phyloP scores from a whole-genome alignment of 1,140 invertebrate genomes.

The Meloidogyne exigua region DNA sequence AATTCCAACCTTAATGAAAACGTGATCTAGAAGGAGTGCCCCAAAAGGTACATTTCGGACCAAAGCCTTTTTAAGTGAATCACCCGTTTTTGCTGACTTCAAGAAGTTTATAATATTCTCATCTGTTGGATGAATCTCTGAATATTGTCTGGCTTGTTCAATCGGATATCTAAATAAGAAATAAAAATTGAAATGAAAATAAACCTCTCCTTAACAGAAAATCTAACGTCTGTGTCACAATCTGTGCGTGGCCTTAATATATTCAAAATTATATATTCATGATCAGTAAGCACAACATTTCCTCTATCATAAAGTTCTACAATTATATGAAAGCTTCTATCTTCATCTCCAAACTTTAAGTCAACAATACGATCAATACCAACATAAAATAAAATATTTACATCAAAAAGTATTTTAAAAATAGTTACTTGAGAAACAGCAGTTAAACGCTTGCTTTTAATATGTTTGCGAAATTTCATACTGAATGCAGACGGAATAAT shows the following conservation, averaged over 20 bases:
- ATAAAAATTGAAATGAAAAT: background rate
- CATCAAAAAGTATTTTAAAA: too few species aligned
- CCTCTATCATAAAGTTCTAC: slow-evolving; percentile 94
- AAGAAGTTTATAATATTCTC: slow-evolving; percentile 50
- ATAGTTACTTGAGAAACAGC: slow-evolving; percentile 64
- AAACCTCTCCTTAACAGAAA: slow-evolving; percentile 83
- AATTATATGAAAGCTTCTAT: slow-evolving; percentile 91
- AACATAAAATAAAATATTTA: slow-evolving; percentile 62
- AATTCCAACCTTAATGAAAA: slow-evolving; percentile 75
- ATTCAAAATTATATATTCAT: slow-evolving; percentile 85
- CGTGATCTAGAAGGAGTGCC: slow-evolving; percentile 83
- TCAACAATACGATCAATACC: slow-evolving; percentile 85
- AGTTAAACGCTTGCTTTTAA: slow-evolving; percentile 81
- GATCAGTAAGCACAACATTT: slow-evolving; percentile 91
- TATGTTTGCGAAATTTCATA: slow-evolving; percentile 97
- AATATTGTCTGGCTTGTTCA: slow-evolving; percentile 47
- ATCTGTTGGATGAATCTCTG: slow-evolving; percentile 37
- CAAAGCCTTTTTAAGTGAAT: slow-evolving; percentile 79
- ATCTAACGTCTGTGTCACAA: slow-evolving; percentile 80
- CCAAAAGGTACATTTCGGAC: slow-evolving; percentile 81
- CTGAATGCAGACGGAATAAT: slow-evolving; percentile 88
- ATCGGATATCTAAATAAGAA: slow-evolving; percentile 54
- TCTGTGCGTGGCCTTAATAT: slow-evolving; percentile 87
- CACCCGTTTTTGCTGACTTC: slow-evolving; percentile 69
- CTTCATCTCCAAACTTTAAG: slow-evolving; percentile 86